These are phyloP conservation scores for Tenthredo notha DNA, from an alignment of 2,888 invertebrate genomes.

Conservation along the genomic window DNA sequence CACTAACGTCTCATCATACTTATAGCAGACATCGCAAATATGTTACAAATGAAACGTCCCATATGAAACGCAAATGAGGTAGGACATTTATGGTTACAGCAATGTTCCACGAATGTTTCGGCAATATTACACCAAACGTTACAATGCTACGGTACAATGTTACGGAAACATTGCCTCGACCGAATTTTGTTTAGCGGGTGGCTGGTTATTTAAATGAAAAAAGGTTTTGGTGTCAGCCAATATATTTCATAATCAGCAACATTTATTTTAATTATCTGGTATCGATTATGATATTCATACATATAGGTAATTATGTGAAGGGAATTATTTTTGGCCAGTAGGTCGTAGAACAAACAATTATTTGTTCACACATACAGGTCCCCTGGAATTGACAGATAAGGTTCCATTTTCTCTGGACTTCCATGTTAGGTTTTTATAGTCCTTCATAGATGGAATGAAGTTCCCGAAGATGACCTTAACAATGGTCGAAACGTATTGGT, in stretches of 20 bases:
- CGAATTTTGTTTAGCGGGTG: too few species aligned
- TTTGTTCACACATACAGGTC: background rate
- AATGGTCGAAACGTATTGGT: background rate
- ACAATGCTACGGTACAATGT: too few species aligned
- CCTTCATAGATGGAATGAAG: too few species aligned
- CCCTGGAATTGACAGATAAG: background rate
- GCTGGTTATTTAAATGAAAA: slow-evolving; percentile 2
- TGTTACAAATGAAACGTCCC: too few species aligned
- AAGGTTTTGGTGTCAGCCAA: background rate
- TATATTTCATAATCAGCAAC: slow-evolving; percentile 17
- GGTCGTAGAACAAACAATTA: background rate
- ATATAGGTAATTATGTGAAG: slow-evolving; percentile 7
- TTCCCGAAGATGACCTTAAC: background rate
- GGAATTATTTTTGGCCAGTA: background rate
- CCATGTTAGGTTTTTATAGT: background rate
- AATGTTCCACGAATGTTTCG: too few species aligned
- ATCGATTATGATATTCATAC: slow-evolving; percentile 19
- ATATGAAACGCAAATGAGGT: too few species aligned
- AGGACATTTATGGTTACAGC: too few species aligned
- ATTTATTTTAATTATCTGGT: slow-evolving; percentile 12
- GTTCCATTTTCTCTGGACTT: background rate
- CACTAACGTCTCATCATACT: too few species aligned
- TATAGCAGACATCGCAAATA: too few species aligned
- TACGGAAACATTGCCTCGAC: too few species aligned
- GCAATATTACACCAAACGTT: too few species aligned